phyloP scores from a whole-genome alignment of 2,797 vertebrate genomes.

The Siniperca obscura region DNA sequence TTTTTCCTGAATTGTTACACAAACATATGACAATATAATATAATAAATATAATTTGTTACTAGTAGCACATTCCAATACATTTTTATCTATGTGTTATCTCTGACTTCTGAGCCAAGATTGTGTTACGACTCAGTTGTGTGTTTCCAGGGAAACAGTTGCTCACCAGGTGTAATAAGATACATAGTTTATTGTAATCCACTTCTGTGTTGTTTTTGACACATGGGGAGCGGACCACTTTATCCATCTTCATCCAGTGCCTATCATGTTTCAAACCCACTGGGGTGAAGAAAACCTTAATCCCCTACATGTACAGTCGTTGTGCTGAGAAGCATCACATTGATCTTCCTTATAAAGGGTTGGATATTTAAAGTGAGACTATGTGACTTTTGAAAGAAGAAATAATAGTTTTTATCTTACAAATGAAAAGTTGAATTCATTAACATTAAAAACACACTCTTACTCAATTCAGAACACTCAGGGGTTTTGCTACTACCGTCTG shows the following conservation, averaged over 20 bases:
- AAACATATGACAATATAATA: too few relatives aligned
- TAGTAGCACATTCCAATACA: background rate
- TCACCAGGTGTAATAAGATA: constrained; percentile 32
- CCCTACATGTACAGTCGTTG: background rate
- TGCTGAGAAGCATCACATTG: background rate
- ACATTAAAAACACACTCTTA: background rate
- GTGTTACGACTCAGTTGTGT: constrained; percentile 6
- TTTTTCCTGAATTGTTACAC: background rate
- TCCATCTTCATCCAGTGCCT: background rate
- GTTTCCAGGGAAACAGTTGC: constrained; percentile 48
- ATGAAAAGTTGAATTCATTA: background rate
- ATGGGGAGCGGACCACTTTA: background rate
- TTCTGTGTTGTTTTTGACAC: constrained; percentile 8
- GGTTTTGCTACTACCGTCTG: background rate
- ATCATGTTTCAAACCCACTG: constrained; percentile 8
- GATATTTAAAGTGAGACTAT: background rate
- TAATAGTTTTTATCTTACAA: background rate
- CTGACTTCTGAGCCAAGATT: background rate
- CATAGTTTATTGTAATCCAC: background rate
- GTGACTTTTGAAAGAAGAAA: background rate
- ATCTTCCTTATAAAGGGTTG: background rate
- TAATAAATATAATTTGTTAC: background rate
- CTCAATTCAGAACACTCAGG: background rate
- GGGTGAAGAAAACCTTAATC: background rate
- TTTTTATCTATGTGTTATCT: background rate